Evolutionary conservation across 2,797 vertebrate species (phyloP).

Genomic region (Molothrus aeneus): DNA sequence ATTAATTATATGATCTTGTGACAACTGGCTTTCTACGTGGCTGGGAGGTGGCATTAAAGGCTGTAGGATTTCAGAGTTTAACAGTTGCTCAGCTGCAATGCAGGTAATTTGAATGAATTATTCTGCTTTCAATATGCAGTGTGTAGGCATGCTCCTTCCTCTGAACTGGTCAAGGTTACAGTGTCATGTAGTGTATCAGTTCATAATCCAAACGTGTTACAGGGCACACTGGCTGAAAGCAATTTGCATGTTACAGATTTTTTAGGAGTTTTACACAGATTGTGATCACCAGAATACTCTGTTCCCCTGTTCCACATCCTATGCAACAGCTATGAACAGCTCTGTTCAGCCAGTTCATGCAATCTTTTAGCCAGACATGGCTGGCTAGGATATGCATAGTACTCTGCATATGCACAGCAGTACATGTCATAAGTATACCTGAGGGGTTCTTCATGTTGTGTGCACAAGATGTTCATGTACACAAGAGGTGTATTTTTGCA

Average conservation of each 20-base stretch:
- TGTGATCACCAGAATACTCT: not conserved
- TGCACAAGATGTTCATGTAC: not conserved
- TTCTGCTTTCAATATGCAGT: not conserved
- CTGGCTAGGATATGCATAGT: not conserved
- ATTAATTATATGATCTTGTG: conserved; percentile 47
- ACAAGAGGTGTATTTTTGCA: not conserved
- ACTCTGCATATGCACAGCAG: not conserved
- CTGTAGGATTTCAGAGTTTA: conserved; percentile 45
- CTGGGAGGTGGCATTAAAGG: conserved; percentile 22
- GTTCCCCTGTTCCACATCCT: not conserved
- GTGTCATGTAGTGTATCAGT: not conserved
- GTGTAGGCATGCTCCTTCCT: not conserved
- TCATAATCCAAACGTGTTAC: not conserved
- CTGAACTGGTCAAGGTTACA: not conserved
- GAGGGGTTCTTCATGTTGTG: not conserved
- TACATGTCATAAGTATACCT: not conserved
- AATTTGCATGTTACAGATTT: not conserved
- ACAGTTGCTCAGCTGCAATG: conserved; percentile 46
- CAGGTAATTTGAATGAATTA: conserved; percentile 52
- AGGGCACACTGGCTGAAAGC: not conserved
- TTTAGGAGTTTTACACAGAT: not conserved
- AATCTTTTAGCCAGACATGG: not conserved
- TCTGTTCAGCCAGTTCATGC: not conserved
- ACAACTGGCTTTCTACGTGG: not conserved
- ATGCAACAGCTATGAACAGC: not conserved